Evolutionary conservation across 2,888 invertebrate genomes (phyloP).

Genomic region (Nephrotoma guestfalica): DNA sequence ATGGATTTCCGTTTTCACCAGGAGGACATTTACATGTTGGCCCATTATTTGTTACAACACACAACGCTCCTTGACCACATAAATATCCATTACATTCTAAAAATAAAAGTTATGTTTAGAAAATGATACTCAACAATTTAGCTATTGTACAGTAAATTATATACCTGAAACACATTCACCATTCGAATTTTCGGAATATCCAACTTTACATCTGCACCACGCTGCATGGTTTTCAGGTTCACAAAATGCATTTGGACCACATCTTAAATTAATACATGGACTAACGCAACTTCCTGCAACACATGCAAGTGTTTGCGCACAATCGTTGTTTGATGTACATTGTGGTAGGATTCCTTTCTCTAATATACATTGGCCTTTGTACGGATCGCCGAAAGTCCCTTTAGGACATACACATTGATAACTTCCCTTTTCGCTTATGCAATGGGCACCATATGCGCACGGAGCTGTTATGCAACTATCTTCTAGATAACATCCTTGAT

Average conservation of each 20-base stretch:
- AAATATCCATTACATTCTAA: slow-evolving; percentile 37
- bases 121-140: not conserved
- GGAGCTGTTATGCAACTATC: slow-evolving; percentile 76
- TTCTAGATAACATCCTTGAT: slow-evolving; percentile 68
- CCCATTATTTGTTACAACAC: slow-evolving; percentile 68
- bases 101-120: not conserved
- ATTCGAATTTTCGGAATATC: slow-evolving; percentile 60
- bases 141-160: not conserved
- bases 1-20: slow-evolving; percentile 78
- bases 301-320: slow-evolving; percentile 67
- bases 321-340: slow-evolving; percentile 59
- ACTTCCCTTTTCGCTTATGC: slow-evolving; percentile 73
- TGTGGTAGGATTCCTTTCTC: slow-evolving; percentile 42
- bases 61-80: slow-evolving; percentile 71
- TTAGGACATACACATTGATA: slow-evolving; percentile 75
- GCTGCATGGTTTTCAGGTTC: slow-evolving; percentile 78
- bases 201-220: slow-evolving; percentile 76
- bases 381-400: slow-evolving; percentile 72
- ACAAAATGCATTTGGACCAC: slow-evolving; percentile 74
- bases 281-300: slow-evolving; percentile 64
- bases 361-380: slow-evolving; percentile 62
- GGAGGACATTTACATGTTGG: slow-evolving; percentile 81
- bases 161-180: slow-evolving; percentile 72
- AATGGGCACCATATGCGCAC: slow-evolving; percentile 78
- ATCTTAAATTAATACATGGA: slow-evolving; percentile 62